These are phyloP conservation scores for Herminia tarsipennalis DNA, from an alignment of 2,888 invertebrate genomes.

Conservation along the genomic window DNA sequence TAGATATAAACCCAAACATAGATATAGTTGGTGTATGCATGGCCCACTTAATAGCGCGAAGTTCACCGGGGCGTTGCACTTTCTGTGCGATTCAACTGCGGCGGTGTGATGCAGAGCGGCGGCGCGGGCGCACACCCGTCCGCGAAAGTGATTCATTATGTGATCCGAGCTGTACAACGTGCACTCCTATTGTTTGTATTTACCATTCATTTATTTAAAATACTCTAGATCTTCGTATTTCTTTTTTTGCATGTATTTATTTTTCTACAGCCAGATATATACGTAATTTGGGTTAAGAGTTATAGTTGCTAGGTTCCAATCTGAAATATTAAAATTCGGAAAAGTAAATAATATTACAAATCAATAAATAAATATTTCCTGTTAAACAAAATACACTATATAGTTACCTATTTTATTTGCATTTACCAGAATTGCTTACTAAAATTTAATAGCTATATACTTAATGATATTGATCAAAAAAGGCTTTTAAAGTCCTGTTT, in stretches of 20 bases:
- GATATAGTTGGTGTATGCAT: constrained; percentile 21
- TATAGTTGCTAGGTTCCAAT: too few relatives aligned
- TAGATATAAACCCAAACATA: too few relatives aligned
- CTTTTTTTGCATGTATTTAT: constrained; percentile 11
- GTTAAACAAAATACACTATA: too few relatives aligned
- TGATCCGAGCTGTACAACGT: constrained; percentile 39
- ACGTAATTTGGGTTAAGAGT: too few relatives aligned
- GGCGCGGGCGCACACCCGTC: constrained; percentile 44
- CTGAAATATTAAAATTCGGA: too few relatives aligned
- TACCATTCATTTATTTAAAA: constrained; percentile 39
- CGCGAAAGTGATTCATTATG: constrained; percentile 77
- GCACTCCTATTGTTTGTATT: constrained; percentile 46
- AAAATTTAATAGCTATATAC: too few relatives aligned
- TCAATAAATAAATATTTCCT: too few relatives aligned
- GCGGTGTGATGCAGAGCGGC: constrained; percentile 46
- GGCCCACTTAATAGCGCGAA: constrained; percentile 75
- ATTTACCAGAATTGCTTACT: too few relatives aligned
- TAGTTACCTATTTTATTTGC: too few relatives aligned
- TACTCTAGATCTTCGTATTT: constrained; percentile 20
- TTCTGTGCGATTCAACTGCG: constrained; percentile 66
- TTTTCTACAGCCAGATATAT: constrained; percentile 3
- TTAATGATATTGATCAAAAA: too few relatives aligned
- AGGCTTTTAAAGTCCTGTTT: too few relatives aligned
- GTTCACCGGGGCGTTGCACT: constrained; percentile 82
- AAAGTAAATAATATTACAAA: too few relatives aligned